These are phyloP conservation scores for Lamellibrachia columna DNA, from an alignment of 2,888 invertebrate genomes.

Conservation along the genomic window DNA sequence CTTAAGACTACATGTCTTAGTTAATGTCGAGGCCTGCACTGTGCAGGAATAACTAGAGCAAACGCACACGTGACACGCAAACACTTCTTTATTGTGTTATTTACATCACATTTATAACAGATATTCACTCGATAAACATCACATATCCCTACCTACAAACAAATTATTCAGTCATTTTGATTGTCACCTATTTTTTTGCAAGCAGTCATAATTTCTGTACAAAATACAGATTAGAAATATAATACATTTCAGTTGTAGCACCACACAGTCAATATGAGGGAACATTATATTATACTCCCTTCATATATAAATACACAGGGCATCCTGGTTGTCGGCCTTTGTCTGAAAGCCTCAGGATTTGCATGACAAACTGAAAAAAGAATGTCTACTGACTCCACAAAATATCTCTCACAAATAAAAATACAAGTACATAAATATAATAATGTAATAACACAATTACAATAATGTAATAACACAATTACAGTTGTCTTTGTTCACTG, in stretches of 20 bases:
- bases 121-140: neutral
- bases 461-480: too few species aligned
- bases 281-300: neutral
- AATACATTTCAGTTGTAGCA: neutral
- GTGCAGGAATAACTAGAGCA: neutral
- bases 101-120: neutral
- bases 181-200: neutral
- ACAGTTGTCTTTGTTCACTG: neutral
- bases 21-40: neutral
- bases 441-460: neutral
- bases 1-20: neutral
- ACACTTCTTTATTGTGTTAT: neutral
- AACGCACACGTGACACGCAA: neutral
- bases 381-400: neutral
- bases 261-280: neutral
- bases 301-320: neutral
- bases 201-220: neutral
- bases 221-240: slow-evolving; percentile 16
- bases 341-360: neutral
- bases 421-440: neutral
- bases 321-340: neutral
- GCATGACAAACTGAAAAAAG: neutral
- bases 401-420: neutral
- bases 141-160: neutral
- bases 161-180: slow-evolving; percentile 8